These are phyloP conservation scores for Manis javanica DNA, from an alignment of 2,797 vertebrate species.

Conservation along the genomic window DNA sequence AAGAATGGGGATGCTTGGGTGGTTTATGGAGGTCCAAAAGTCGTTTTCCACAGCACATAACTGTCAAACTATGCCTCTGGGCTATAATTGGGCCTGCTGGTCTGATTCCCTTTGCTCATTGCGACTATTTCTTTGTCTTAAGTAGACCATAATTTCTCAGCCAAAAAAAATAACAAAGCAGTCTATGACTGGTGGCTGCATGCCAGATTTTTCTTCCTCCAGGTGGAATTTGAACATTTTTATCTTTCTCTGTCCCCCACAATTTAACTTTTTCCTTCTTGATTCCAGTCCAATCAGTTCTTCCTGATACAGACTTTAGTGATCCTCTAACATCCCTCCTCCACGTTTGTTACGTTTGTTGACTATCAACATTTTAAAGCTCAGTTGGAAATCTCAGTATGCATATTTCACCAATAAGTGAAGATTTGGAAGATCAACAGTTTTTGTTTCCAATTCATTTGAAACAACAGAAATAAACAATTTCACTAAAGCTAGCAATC, in stretches of 20 bases:
- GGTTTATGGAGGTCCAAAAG: constrained; percentile 10
- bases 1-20: not conserved
- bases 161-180: constrained; percentile 7
- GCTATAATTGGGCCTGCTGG: not conserved
- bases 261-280: not conserved
- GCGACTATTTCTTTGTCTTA: constrained; percentile 21
- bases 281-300: not conserved
- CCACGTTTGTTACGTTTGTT: not conserved
- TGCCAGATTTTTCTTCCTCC: not conserved
- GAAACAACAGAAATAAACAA: constrained; percentile 59
- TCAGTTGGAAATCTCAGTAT: not conserved
- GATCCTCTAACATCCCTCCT: not conserved
- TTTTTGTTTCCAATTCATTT: constrained; percentile 68
- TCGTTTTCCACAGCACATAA: constrained; percentile 6
- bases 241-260: not conserved
- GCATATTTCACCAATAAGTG: constrained; percentile 44
- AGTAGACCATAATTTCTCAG: not conserved
- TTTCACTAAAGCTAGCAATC: constrained; percentile 44
- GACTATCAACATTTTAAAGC: constrained; percentile 24
- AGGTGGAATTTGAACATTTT: not conserved
- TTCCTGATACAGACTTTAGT: not conserved
- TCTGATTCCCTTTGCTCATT: not conserved
- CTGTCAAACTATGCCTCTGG: not conserved
- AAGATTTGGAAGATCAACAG: constrained; percentile 64
- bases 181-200: not conserved